Percentiles rank a stretch among this genome's conserved stretches.
phyloP scores from a whole-genome alignment of 2,888 invertebrate species.

The Sinopyrophorus schimmeli region DNA sequence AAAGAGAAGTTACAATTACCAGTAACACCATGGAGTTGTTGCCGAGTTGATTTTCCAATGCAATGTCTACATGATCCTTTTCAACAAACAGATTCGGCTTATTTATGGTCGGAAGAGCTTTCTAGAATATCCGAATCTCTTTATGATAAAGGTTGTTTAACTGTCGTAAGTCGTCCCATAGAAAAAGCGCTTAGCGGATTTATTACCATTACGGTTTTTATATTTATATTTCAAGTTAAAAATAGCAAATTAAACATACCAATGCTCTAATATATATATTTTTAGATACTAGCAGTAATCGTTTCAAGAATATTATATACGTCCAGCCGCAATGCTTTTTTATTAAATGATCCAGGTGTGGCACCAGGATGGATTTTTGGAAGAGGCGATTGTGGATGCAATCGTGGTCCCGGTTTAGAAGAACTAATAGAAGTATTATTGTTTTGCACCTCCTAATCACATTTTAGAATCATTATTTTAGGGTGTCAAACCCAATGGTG shows the following conservation, averaged over 20 bases:
- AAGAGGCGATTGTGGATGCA: conserved; percentile 44
- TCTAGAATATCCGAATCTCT: conserved; percentile 47
- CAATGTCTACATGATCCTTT: conserved; percentile 67
- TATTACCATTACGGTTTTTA: conserved; percentile 39
- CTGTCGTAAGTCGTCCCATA: conserved; percentile 46
- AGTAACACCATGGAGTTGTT: conserved; percentile 65
- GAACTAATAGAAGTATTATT: conserved; percentile 10
- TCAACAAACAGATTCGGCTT: conserved; percentile 54
- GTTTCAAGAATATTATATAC: conserved; percentile 60
- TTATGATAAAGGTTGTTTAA: conserved; percentile 51
- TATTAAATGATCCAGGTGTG: conserved; percentile 57
- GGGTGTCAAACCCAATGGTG: too few species aligned
- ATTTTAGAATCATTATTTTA: not conserved
- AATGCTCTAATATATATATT: not conserved
- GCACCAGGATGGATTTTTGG: conserved; percentile 57
- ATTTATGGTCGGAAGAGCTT: conserved; percentile 51
- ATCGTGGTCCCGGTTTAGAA: conserved; percentile 10
- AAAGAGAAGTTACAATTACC: conserved; percentile 59
- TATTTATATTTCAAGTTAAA: conserved; percentile 43
- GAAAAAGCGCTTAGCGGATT: conserved; percentile 42
- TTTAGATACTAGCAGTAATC: conserved; percentile 57
- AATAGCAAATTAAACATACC: not conserved
- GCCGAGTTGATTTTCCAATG: conserved; percentile 60
- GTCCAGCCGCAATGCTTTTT: conserved; percentile 59
- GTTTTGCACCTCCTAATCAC: not conserved